phyloP scores from a whole-genome alignment of 1,140 invertebrate genomes.

The Heliconius hermathena region DNA sequence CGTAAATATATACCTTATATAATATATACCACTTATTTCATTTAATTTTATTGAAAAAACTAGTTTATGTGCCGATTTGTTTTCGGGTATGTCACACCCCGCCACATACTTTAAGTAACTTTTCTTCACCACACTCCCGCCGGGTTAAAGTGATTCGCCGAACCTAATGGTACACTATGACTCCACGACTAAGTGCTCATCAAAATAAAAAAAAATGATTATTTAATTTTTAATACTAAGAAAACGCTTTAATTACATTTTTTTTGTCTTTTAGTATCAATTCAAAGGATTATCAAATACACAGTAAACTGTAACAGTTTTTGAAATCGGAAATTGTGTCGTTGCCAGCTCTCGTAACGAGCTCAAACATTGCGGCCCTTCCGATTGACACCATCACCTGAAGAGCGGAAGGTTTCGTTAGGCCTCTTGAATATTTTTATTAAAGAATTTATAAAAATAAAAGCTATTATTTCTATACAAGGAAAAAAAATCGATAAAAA shows the following conservation, averaged over 20 bases:
- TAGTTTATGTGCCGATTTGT: too few species aligned
- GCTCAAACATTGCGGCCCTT: background rate
- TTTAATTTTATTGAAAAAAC: too few species aligned
- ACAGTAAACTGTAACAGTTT: slow-evolving; percentile 13
- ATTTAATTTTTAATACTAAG: background rate
- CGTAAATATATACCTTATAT: too few species aligned
- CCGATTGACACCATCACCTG: slow-evolving; percentile 13
- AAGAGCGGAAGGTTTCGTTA: slow-evolving; percentile 13
- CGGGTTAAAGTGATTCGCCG: too few species aligned
- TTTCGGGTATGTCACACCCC: too few species aligned
- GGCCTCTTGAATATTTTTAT: background rate
- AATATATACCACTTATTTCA: too few species aligned
- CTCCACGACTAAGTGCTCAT: too few species aligned
- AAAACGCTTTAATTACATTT: background rate
- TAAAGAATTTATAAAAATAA: background rate
- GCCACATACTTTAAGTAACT: too few species aligned
- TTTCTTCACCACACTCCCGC: too few species aligned
- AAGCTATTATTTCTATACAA: background rate
- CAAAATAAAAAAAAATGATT: too few species aligned
- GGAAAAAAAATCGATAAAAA: too few species aligned
- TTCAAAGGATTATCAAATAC: background rate
- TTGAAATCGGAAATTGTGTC: slow-evolving; percentile 14
- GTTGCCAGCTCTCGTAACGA: slow-evolving; percentile 8
- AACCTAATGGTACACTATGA: too few species aligned
- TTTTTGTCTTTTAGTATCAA: background rate